A percentile compares a stretch with the other conserved stretches of the same genome.
phyloP scores from a whole-genome alignment of 2,888 invertebrate genomes.

The Papilio gigon region DNA sequence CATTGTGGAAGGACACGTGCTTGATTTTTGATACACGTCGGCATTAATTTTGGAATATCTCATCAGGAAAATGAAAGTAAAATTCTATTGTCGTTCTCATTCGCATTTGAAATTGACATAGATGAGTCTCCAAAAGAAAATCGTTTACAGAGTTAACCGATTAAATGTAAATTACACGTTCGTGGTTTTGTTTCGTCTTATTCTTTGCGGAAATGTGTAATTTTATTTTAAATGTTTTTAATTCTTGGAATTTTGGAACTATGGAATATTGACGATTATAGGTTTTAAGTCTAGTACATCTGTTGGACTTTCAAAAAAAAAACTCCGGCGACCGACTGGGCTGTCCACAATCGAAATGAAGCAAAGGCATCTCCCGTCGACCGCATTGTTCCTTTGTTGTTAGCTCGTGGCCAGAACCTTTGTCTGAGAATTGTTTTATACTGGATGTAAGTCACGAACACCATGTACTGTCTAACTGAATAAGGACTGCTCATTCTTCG shows the following conservation, averaged over 20 bases:
- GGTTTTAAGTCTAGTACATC: background rate
- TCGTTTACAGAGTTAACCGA: no score
- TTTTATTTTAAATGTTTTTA: no score
- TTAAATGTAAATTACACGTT: no score
- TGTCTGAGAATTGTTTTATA: conserved; percentile 81
- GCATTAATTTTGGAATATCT: background rate
- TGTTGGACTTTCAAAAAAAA: conserved; percentile 37
- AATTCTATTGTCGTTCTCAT: background rate
- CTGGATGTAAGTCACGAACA: conserved; percentile 82
- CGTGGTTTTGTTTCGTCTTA: no score
- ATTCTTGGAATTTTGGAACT: no score
- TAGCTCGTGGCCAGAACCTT: conserved; percentile 76
- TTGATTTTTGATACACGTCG: conserved; percentile 28
- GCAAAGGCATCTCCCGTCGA: conserved; percentile 72
- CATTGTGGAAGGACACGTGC: conserved; percentile 33
- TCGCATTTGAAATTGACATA: background rate
- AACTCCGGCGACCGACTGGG: conserved; percentile 50
- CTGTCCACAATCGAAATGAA: conserved; percentile 76
- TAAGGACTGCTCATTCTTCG: conserved; percentile 65
- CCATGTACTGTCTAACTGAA: conserved; percentile 76
- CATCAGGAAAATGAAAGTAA: background rate
- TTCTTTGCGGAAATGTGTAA: no score
- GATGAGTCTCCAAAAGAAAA: no score
- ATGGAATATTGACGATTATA: background rate
- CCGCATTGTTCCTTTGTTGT: conserved; percentile 78